Base-by-base conservation (phyloP, 2,797 vertebrate species). In the Lerista edwardsae region DNA sequence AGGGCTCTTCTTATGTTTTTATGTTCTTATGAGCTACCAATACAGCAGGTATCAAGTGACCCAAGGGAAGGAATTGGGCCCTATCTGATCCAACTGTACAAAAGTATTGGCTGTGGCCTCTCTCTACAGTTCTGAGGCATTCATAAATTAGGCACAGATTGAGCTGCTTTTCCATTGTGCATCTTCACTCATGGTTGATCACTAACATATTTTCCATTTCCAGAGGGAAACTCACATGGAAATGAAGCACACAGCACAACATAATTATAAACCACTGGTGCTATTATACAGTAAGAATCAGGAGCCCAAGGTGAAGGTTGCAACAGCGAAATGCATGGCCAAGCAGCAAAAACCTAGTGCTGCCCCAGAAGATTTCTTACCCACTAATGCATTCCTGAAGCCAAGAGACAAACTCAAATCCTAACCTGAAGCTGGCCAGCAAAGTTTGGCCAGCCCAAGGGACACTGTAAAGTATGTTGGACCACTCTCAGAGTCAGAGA, bases 331-430 rank as follows among this genome's bases (percentile, higher is more conserved):
- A 62, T 5, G 39, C 2, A 85, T 23, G 39, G 84, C 2, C 21
- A 29, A 17, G 1, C 19, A 73, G 64, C 57, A 84, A 77, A 78
- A 78, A 41, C 36, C 2, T 4, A 27, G 6, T 29, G 1, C 14
- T 14, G 74, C 1, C 27, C 69, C 27, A 62, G 10, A 51, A 19
- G 62, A 67, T 15, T 74, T 79, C 67, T 72, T 27, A 6, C 62
- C 12, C 6, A 8, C 4, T n/a, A n/a, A n/a, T n/a, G n/a, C n/a
- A n/a, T n/a, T 91, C 85, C 87, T 92, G 87, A 91, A 93, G 93
- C 74, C 76, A 91, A 93, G 62, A 81, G 86, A 86, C 73, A 85
- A 73, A 82, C 41, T 86, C 94, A 92, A 86, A n/a, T n/a, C n/a
- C n/a, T n/a, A n/a, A n/a, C n/a, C n/a, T n/a, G n/a, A n/a, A n/a